Conservation (phyloP, 1,140 invertebrate species). For the Babylonia areolata region DNA sequence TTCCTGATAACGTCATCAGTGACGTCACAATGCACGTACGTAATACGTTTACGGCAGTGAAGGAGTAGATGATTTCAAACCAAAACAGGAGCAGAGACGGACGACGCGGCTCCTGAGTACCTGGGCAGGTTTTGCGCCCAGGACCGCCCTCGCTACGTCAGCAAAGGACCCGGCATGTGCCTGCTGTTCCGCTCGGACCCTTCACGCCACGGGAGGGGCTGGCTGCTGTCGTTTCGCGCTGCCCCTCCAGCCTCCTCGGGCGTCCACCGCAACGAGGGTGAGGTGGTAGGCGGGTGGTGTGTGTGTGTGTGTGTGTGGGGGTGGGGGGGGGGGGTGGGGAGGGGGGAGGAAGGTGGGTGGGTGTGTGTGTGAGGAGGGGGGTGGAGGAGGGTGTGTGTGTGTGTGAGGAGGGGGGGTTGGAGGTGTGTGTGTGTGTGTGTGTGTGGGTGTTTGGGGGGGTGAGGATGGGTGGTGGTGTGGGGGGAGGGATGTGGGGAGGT, state of each 20-base stretch:
- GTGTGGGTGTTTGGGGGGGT: not conserved
- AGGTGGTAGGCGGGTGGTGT: not conserved
- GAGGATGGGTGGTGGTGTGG: not conserved
- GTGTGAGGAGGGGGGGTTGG: not conserved
- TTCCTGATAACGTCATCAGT: too few species aligned
- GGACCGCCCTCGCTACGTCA: conserved; percentile 1
- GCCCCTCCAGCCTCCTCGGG: not conserved
- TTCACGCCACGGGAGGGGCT: conserved; percentile 18
- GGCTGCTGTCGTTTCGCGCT: conserved; percentile 17
- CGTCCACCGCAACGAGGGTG: too few species aligned
- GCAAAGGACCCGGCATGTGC: conserved; percentile 6
- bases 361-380: not conserved
- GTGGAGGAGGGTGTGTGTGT: not conserved
- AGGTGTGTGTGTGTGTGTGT: not conserved
- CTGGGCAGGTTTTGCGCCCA: conserved; percentile 21
- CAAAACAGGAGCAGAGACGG: not conserved
- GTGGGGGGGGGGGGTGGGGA: not conserved
- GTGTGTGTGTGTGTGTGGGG: too few species aligned
- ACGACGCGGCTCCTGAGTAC: not conserved
- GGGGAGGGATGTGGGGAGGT: not conserved
- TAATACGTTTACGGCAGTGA: not conserved
- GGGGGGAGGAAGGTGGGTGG: not conserved
- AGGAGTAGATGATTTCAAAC: not conserved
- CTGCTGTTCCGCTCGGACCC: conserved; percentile 34
- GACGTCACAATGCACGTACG: too few species aligned